Base-by-base conservation (phyloP, 1,140 invertebrate species). In the Zaprionus davidi region DNA sequence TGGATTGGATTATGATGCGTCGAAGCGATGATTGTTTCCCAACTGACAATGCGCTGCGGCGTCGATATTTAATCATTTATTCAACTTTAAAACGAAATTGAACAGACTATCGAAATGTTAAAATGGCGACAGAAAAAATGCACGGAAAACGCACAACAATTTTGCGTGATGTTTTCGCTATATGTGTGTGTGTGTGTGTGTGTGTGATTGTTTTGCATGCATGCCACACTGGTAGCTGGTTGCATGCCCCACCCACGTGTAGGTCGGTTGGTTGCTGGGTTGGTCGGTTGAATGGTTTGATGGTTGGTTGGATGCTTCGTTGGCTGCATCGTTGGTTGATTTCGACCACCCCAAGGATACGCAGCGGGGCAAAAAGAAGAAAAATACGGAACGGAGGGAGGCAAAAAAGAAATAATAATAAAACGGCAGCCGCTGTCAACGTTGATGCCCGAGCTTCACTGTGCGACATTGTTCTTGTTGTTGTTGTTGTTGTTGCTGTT, bases 11-110 rank as follows among this genome's bases (percentile, higher is more conserved):
- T 51, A 57, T 38, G 62, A 38, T 36, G 62, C 51, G 63, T 26
- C 36, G 41, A 17, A 9, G 41, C 20, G 62, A 64, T 66, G 51
- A 66, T 44, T 57, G 64, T 67, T 36, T 69, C 20, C 28, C 66
- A 36, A 20, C 36, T 58, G 56, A 36, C 56, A 58, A 68, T 44
- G 38, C 53, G 7, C n/a, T 41, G 17, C 44, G n/a, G 44, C 44
- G 44, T 20, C 17, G 20, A 51, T 24, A 24, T 51, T 51, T 22
- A 51, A 51, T 24, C 46, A 51, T 51, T 51, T 51, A 51, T 51
- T 22, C 46, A 51, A 24, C 46, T 24, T 51, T 51, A 51, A 51
- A 51, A 24, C 17, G 46, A 12, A 20, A 20, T 17, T 11, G 46
- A 22, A 12, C 6, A 5, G 2, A 9, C 9, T 34, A 34, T 3